These are phyloP conservation scores for Pedetes capensis DNA, from an alignment of 2,113 vertebrate species.

Conservation along the genomic window DNA sequence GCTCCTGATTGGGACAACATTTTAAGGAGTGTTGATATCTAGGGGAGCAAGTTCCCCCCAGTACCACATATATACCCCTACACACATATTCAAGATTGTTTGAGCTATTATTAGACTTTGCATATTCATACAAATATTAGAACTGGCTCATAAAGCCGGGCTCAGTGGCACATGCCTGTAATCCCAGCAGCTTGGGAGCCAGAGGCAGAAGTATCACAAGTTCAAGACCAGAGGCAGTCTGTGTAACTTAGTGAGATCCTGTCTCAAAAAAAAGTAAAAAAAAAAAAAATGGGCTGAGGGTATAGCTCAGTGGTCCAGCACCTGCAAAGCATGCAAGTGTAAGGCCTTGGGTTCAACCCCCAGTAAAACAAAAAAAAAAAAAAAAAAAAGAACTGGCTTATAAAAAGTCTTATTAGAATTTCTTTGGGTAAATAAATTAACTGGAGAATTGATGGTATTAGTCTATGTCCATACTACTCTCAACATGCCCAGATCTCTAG, in stretches of 20 bases:
- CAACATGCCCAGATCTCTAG: background rate
- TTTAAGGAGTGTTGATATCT: background rate
- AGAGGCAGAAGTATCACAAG: too few species aligned
- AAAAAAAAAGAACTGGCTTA: conserved; percentile 8
- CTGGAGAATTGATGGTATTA: background rate
- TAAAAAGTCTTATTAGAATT: background rate
- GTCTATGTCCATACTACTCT: background rate
- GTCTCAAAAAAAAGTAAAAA: too few species aligned
- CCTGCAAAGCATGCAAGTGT: too few species aligned
- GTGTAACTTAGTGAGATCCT: too few species aligned
- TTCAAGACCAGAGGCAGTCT: too few species aligned
- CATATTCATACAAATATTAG: background rate
- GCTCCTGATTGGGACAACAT: too few species aligned
- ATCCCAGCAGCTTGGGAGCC: too few species aligned
- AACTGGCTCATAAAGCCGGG: background rate
- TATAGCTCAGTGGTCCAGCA: too few species aligned
- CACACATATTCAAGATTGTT: background rate
- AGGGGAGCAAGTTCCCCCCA: background rate
- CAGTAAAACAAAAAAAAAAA: too few species aligned
- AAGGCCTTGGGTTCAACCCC: too few species aligned
- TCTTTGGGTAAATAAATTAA: background rate
- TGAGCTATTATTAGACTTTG: background rate
- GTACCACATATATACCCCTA: background rate
- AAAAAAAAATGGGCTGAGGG: too few species aligned
- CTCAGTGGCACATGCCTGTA: too few species aligned